phyloP scores from a whole-genome alignment of 2,113 vertebrate species.

The Neodon shergylaensis region DNA sequence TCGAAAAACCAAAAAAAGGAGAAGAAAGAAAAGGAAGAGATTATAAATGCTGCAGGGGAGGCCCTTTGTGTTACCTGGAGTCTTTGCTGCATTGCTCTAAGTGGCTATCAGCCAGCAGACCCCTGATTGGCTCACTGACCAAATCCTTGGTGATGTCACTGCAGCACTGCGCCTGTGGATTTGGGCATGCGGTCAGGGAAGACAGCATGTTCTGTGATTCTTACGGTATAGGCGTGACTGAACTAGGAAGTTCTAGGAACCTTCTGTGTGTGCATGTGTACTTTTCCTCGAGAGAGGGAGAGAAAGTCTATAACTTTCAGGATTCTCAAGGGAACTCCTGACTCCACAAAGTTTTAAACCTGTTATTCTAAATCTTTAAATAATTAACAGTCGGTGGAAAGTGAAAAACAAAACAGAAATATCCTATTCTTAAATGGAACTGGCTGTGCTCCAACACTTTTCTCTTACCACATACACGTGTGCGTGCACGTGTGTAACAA shows the following conservation, averaged over 20 bases:
- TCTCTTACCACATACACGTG: background rate
- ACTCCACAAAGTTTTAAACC: background rate
- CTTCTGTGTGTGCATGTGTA: background rate
- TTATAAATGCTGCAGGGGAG: background rate
- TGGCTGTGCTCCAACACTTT: background rate
- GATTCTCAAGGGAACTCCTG: background rate
- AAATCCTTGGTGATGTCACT: background rate
- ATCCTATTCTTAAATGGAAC: background rate
- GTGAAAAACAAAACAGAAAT: background rate
- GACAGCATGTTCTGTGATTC: background rate
- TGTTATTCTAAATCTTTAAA: background rate
- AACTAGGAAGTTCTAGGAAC: background rate
- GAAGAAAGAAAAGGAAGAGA: background rate
- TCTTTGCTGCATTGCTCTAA: background rate
- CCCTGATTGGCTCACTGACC: background rate
- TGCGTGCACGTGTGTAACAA: background rate
- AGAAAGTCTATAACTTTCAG: background rate
- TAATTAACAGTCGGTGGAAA: background rate
- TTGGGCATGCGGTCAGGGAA: background rate
- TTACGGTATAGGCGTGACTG: background rate
- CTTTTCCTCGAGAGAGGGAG: background rate
- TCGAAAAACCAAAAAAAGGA: too few species aligned
- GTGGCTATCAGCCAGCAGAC: background rate
- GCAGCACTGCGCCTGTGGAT: background rate
- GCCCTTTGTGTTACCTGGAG: background rate